Evolutionary conservation across 2,113 vertebrate species (phyloP), one percentile per base, ranked within the genome.

Genomic region (Seriola quinqueradiata): DNA sequence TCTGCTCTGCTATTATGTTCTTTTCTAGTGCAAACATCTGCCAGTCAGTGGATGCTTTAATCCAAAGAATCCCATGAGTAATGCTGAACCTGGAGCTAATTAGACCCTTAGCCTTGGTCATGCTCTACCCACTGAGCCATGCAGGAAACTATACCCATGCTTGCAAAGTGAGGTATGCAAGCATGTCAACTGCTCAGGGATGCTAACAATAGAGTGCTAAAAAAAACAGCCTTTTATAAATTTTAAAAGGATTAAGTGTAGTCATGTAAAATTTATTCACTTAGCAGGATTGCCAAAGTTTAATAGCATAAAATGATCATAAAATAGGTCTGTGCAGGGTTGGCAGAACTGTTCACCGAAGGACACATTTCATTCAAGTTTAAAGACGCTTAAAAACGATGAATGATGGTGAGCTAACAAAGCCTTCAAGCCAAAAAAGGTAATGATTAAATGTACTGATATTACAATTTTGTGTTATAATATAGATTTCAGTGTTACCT

Each of bases 21-120:
- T 52, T 68, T 44, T 52, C 21, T 66, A 3, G 16, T 34, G 6
- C 25, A 23, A 64, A 36, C 44, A 38, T 54, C 23, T 55, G 10
- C 40, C 66, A 21, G 38, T 78, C 69, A 58, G 48, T 8, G 50
- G 38, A 32, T n/a, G 54, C 70, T 84, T 75, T 79, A 68, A 71
- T 74, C 40, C 74, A 66, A 71, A 79, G 42, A 32, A 63, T 48
- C 40, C 48, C 46, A 5, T 10, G 36, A 64, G 32, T 54, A 38
- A 25, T 60, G 46, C 38, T 13, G 59, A 75, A 42, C 65, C 74
- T 38, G 50, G 44, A 70, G 52, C 64, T 82, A 40, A 84, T 74
- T 74, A 70, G 70, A 81, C 63, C 57, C 40, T 70, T 5, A 58
- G 8, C 69, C 59, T 50, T n/a, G 46, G 38, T 73, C 69, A 36